Evolutionary conservation across 2,113 vertebrate species (phyloP).

Genomic region (Salvelinus sp.): DNA sequence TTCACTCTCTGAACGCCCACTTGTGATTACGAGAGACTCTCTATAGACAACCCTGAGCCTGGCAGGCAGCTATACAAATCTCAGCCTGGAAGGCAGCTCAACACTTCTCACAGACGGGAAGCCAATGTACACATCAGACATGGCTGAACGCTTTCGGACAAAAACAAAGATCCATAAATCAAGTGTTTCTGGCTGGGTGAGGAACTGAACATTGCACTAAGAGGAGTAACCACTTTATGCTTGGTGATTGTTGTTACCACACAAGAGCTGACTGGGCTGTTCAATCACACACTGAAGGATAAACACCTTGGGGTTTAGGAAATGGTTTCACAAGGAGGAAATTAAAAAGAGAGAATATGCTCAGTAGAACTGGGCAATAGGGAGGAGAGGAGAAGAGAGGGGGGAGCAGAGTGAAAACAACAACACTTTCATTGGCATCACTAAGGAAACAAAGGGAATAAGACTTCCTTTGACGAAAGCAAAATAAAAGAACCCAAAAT

Average conservation of each 20-base stretch:
- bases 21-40: conserved; percentile 70
- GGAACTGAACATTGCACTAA: background rate
- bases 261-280: background rate
- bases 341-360: background rate
- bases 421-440: conserved; percentile 41
- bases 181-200: background rate
- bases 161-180: background rate
- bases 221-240: background rate
- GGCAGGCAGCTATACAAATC: conserved; percentile 6
- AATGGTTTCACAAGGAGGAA: background rate
- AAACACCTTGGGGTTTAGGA: background rate
- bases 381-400: background rate
- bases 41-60: conserved; percentile 50
- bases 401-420: background rate
- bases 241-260: background rate
- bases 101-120: conserved; percentile 40
- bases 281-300: background rate
- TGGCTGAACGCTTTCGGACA: background rate
- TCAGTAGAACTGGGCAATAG: background rate
- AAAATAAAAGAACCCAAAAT: conserved; percentile 38
- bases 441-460: conserved; percentile 35
- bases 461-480: conserved; percentile 34
- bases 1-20: conserved; percentile 70
- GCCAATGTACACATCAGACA: conserved; percentile 19
- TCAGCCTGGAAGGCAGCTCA: conserved; percentile 13